phyloP scores from a whole-genome alignment of 1,140 invertebrate species.

The Conus betulinus region DNA sequence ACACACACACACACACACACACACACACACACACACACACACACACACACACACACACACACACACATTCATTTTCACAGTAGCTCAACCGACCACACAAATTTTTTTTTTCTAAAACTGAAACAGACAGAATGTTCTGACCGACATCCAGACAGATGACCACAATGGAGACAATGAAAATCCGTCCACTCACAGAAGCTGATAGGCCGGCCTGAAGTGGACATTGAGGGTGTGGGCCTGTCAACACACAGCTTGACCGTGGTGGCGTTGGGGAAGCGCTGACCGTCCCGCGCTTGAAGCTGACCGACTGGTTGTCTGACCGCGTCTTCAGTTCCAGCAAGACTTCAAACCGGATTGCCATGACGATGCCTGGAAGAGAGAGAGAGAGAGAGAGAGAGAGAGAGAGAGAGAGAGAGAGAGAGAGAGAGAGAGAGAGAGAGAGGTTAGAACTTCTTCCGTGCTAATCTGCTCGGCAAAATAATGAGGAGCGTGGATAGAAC shows the following conservation, averaged over 20 bases:
- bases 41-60: slow-evolving; percentile 21
- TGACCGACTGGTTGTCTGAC: neutral
- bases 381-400: too few species aligned
- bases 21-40: neutral
- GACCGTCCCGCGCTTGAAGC: slow-evolving; percentile 19
- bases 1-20: neutral
- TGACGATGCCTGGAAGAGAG: neutral
- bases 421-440: too few species aligned
- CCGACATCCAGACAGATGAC: neutral
- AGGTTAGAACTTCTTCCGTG: too few species aligned
- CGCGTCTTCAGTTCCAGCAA: neutral
- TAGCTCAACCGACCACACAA: neutral
- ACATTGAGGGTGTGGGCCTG: neutral
- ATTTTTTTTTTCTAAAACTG: neutral
- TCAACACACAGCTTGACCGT: slow-evolving; percentile 16
- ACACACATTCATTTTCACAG: neutral
- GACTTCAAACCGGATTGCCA: neutral
- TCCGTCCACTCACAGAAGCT: neutral
- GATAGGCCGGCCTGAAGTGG: neutral
- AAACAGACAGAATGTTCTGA: neutral
- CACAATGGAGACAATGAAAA: neutral
- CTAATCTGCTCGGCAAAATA: too few species aligned
- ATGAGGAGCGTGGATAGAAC: too few species aligned
- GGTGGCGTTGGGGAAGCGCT: neutral
- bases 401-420: too few species aligned